A percentile compares a stretch with the other conserved stretches of the same genome.
These are phyloP conservation scores for Dryococelus australis DNA, from an alignment of 2,888 invertebrate genomes.

Conservation along the genomic window DNA sequence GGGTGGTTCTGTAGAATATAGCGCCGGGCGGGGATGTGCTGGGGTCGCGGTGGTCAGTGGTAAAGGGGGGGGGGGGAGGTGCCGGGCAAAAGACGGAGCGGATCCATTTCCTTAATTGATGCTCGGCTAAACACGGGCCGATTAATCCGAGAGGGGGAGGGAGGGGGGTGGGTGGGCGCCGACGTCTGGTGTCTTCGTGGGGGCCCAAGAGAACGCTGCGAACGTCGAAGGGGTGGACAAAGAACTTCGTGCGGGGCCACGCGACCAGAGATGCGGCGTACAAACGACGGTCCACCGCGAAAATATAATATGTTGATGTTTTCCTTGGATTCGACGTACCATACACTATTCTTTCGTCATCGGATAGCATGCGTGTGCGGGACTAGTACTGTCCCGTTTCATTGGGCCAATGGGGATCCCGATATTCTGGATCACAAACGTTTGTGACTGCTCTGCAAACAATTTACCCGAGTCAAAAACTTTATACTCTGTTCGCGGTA, in stretches of 20 bases:
- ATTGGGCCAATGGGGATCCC: no score
- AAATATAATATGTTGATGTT: no score
- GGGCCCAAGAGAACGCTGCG: background rate
- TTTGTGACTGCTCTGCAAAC: no score
- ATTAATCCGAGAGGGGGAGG: constrained; percentile 34
- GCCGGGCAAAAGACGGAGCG: constrained; percentile 38
- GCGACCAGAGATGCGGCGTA: no score
- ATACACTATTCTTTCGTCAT: no score
- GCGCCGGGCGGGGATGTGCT: background rate
- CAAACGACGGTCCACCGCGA: no score
- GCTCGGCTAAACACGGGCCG: constrained; percentile 43
- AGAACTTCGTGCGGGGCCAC: background rate
- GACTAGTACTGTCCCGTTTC: no score
- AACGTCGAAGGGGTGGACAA: constrained; percentile 13
- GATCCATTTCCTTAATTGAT: constrained; percentile 48
- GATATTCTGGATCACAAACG: no score
- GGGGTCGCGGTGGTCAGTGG: background rate
- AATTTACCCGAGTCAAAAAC: no score
- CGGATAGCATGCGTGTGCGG: no score
- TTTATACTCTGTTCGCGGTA: no score
- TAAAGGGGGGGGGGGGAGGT: background rate
- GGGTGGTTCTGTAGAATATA: background rate
- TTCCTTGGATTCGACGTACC: no score
- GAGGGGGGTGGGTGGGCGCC: background rate
- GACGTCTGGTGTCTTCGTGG: constrained; percentile 26